Conservation (phyloP, 2,113 vertebrate species). For the Chunga burmeisteri region DNA sequence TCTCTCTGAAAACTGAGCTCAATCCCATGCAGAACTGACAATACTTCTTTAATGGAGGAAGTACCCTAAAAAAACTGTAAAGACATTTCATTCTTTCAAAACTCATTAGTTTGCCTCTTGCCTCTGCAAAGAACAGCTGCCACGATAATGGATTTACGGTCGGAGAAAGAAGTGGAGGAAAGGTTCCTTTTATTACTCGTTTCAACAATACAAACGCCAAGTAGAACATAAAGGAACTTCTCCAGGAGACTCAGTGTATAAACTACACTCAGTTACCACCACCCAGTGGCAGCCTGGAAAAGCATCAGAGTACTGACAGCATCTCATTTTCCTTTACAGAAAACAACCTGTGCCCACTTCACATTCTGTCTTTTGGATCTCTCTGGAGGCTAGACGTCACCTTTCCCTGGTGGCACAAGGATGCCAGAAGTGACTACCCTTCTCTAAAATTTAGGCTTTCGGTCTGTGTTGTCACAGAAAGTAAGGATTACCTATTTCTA, state of each 20-base stretch:
- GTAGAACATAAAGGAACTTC: not conserved
- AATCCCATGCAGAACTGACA: not conserved
- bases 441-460: not conserved
- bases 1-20: not conserved
- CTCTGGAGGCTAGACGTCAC: not conserved
- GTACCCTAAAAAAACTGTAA: not conserved
- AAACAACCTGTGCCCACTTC: not conserved
- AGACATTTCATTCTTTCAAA: not conserved
- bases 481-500: not conserved
- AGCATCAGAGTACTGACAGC: not conserved
- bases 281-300: conserved; percentile 33
- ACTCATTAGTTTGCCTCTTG: not conserved
- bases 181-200: not conserved
- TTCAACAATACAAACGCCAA: not conserved
- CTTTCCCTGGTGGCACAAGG: not conserved
- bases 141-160: not conserved
- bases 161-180: not conserved
- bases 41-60: not conserved
- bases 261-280: not conserved
- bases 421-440: not conserved
- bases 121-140: not conserved
- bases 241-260: too few relatives aligned
- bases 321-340: not conserved
- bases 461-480: not conserved
- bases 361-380: not conserved